Conservation (phyloP, 2,888 invertebrate species). For the Thera britannica region DNA sequence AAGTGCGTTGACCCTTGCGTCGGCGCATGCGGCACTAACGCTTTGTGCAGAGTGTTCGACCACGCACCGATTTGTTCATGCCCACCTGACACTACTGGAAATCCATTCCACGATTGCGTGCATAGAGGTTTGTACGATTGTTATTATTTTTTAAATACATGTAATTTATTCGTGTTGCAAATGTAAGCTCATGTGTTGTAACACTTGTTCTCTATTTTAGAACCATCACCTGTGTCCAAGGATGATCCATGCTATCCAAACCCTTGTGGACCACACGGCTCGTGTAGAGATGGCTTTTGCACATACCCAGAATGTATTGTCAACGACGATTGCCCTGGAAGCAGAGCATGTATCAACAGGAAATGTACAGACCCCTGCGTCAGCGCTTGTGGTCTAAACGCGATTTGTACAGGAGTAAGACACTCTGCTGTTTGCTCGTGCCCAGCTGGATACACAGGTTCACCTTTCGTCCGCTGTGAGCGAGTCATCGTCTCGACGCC, state of each 20-base stretch:
- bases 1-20: constrained; percentile 92
- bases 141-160: neutral
- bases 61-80: constrained; percentile 90
- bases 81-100: constrained; percentile 88
- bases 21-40: constrained; percentile 91
- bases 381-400: constrained; percentile 93
- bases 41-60: constrained; percentile 87
- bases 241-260: constrained; percentile 88
- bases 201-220: constrained; percentile 46
- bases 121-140: constrained; percentile 53
- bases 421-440: constrained; percentile 94
- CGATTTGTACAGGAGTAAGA: constrained; percentile 89
- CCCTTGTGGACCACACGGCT: constrained; percentile 89
- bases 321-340: constrained; percentile 93
- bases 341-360: constrained; percentile 91
- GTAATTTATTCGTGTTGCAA: neutral
- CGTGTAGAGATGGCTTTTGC: constrained; percentile 87
- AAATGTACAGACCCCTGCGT: constrained; percentile 94
- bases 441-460: constrained; percentile 90
- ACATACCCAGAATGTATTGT: constrained; percentile 94
- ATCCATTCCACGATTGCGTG: constrained; percentile 91
- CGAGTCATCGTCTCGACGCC: constrained; percentile 59
- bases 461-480: constrained; percentile 90
- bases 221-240: constrained; percentile 58
- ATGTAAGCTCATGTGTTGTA: neutral